Evolutionary conservation across 2,888 invertebrate species (phyloP).

Genomic region (Gasteruption jaculator): DNA sequence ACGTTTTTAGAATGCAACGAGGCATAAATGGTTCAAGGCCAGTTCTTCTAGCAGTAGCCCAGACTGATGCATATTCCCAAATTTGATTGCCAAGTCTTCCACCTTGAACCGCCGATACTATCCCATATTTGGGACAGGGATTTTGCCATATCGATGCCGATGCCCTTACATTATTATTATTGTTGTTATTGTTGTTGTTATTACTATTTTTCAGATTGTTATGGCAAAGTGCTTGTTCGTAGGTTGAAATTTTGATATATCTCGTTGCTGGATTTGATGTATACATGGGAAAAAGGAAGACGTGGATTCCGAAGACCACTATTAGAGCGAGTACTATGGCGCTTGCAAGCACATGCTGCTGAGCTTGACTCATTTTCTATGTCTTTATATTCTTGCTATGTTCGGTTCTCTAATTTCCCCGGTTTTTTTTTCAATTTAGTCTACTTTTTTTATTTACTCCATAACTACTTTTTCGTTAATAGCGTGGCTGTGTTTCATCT

Average conservation of each 20-base stretch:
- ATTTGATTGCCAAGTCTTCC: constrained; percentile 49
- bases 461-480: constrained; percentile 11
- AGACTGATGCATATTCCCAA: constrained; percentile 49
- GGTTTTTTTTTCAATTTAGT: constrained; percentile 19
- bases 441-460: constrained; percentile 11
- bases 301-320: constrained; percentile 59
- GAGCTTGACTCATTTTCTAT: constrained; percentile 55
- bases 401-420: constrained; percentile 20
- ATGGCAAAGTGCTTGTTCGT: constrained; percentile 57
- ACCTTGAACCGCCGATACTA: constrained; percentile 45
- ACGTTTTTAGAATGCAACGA: constrained; percentile 51
- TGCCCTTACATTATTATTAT: constrained; percentile 42
- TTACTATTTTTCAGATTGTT: constrained; percentile 45
- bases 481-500: too few relatives aligned
- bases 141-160: constrained; percentile 45
- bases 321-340: constrained; percentile 58
- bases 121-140: constrained; percentile 43
- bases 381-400: constrained; percentile 20
- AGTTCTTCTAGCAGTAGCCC: constrained; percentile 47
- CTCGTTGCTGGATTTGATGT: constrained; percentile 47
- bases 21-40: constrained; percentile 47
- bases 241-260: constrained; percentile 52
- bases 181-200: too few relatives aligned
- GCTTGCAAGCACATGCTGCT: constrained; percentile 58
- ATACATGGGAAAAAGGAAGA: constrained; percentile 60